Evolutionary conservation across 2,113 vertebrate genomes (phyloP), one percentile per base, ranked within the genome.

Genomic region (Stigmatopora nigra): DNA sequence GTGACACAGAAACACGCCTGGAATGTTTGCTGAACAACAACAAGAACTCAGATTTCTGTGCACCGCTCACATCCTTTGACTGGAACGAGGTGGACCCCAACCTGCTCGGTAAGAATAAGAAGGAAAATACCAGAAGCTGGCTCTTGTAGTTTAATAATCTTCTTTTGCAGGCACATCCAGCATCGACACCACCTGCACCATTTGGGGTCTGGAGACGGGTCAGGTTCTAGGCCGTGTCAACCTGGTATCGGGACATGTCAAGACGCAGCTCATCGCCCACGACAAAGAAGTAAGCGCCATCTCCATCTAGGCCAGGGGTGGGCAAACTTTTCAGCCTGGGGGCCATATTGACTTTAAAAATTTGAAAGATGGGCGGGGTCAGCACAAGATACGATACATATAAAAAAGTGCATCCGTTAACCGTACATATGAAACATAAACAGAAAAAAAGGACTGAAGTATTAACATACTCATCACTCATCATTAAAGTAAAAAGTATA

Each of bases 11-110:
- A 86, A 99, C 97, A 2, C 91, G 97, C 5, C 93, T 99, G 35
- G 97, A 99, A 72, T 99, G 97, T 89, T 91, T 99, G 82, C 89
- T 99, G 73, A 99, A 99, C 80, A 99, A 99, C 82, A 99, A 99
- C 86, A 99, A 99, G 90, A 99, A 99, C 88, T 99, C 97, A 0
- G 97, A 99, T 82, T 99, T 99, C 91, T 99, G 97, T 67, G 97
- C 97, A 45, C 97, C 97, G 0, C 89, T 99, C 77, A 99, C 97
- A 9, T 99, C 97, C 8, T 99, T 99, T 80, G 96, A 99, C 87
- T 99, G 97, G 97, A 99, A 99, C 61, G 97, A 99, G 83, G 97
- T 99, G 59, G 97, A 99, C 79, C 97, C 96, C 53, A 99, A 99
- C 85, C 90, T 99, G 65, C 87, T 99, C 45, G 97, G 97, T 99